Percentiles rank a stretch among this genome's conserved stretches.
These are phyloP conservation scores for Hydrolagus colliei DNA, from an alignment of 2,797 vertebrate species.

Conservation along the genomic window DNA sequence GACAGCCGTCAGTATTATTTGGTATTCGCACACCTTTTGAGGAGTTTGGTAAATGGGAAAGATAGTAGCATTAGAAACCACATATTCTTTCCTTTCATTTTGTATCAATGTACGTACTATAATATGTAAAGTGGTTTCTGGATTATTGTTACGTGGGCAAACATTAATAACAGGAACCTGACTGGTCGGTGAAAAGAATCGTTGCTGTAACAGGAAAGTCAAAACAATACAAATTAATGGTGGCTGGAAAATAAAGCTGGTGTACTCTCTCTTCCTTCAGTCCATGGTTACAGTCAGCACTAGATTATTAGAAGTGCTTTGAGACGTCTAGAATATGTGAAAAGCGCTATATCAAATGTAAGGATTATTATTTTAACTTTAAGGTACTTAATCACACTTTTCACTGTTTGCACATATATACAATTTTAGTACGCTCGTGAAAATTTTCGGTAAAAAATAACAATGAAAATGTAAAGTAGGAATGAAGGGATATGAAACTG, in stretches of 20 bases:
- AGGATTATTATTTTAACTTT: no score
- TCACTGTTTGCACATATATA: not conserved
- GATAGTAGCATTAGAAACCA: not conserved
- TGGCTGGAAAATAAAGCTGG: not conserved
- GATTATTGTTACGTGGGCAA: not conserved
- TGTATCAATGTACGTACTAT: not conserved
- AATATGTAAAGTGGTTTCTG: not conserved
- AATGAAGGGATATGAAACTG: no score
- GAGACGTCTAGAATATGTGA: no score
- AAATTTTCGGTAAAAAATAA: no score
- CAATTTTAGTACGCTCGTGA: no score
- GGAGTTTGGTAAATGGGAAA: not conserved
- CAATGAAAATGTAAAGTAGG: no score
- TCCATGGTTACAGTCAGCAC: not conserved
- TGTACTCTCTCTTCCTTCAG: not conserved
- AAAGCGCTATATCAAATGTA: no score
- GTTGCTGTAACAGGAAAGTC: not conserved
- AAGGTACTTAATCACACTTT: not conserved
- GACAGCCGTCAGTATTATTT: not conserved
- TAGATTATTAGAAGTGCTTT: not conserved
- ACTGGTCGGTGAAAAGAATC: not conserved
- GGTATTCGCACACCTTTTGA: not conserved
- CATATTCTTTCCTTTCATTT: not conserved
- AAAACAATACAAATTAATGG: no score
- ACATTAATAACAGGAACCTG: slow-evolving; percentile 10